These are phyloP conservation scores for Osmoderma eremita DNA, from an alignment of 2,888 invertebrate species.

Conservation along the genomic window DNA sequence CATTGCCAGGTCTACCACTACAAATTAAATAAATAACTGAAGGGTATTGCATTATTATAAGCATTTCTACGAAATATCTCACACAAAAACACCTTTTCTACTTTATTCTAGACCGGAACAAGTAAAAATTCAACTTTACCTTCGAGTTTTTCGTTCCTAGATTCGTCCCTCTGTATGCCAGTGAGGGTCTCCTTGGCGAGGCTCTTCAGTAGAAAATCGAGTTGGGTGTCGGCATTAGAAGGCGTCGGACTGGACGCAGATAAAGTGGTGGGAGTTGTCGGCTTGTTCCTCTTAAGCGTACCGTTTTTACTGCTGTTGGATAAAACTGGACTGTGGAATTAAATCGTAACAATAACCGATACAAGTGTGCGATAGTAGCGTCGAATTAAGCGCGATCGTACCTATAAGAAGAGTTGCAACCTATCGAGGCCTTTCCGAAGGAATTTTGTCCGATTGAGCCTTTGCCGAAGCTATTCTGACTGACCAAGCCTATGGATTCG, in stretches of 20 bases:
- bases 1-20: too few relatives aligned
- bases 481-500: constrained; percentile 55
- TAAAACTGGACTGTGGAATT: constrained; percentile 62
- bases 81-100: too few relatives aligned
- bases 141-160: constrained; percentile 66
- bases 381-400: constrained; percentile 60
- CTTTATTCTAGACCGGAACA: neutral
- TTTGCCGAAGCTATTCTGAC: constrained; percentile 58
- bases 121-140: constrained; percentile 51
- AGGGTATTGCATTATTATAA: too few relatives aligned
- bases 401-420: constrained; percentile 63
- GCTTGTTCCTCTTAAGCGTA: constrained; percentile 57
- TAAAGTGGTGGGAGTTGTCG: constrained; percentile 45
- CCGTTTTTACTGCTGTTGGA: constrained; percentile 60
- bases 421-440: constrained; percentile 61
- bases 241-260: constrained; percentile 56
- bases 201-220: constrained; percentile 82
- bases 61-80: too few relatives aligned
- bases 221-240: constrained; percentile 63
- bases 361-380: constrained; percentile 52
- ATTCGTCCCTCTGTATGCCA: constrained; percentile 65
- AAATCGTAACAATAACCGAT: neutral
- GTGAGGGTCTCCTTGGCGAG: constrained; percentile 75
- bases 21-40: neutral
- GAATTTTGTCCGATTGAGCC: constrained; percentile 56